Base-by-base conservation (phyloP, 1,140 invertebrate species). In the Drosophila azteca region DNA sequence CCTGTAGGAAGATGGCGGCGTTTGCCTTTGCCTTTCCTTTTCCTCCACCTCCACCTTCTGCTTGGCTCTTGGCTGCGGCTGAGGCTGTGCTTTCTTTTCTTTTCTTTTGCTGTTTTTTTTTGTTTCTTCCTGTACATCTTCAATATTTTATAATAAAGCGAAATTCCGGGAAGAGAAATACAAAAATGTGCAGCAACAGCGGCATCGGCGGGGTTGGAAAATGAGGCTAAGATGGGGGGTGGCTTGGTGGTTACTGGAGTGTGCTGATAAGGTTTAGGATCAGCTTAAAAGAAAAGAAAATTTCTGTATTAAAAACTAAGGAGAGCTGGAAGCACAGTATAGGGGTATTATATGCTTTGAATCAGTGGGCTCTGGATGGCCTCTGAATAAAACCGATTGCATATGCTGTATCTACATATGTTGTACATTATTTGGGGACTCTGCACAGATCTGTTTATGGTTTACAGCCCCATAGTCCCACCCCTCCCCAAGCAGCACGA, bases 141-240 rank as follows among this genome's bases (percentile, higher is more conserved):
- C 65, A 64, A 75, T 75, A 70, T 82, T 71, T 71, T 71, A 67
- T 83, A 74, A 82, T 77, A 74, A 82, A 64, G 68, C 46, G 57
- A 66, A 71, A 70, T 78, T 52, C 50, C 41, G 41, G 52, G 64
- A 88, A 61, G 67, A 61, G 44, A 17, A 58, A 48, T 58, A 69
- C 67, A 69, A 55, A 82, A 63, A 84, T 73, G 55, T 73, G 64
- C 67, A 73, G 61, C 52, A n/a, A 43, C 51, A 59, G 62, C 64
- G 44, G 52, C 11, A 20, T 11, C 13, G 13, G 22, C 3, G 22
- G n/a, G 13, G 9, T 13, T 13, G 9, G 9, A 2, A 11, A 39
- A 31, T 0, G 55, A 22, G 7, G 50, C 24, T 44, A 55, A 59
- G 61, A 44, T 17, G 51, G 31, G 41, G 51, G 31, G 41, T 24